Evolutionary conservation across 2,797 vertebrate species (phyloP).

Genomic region (Prionace glauca): DNA sequence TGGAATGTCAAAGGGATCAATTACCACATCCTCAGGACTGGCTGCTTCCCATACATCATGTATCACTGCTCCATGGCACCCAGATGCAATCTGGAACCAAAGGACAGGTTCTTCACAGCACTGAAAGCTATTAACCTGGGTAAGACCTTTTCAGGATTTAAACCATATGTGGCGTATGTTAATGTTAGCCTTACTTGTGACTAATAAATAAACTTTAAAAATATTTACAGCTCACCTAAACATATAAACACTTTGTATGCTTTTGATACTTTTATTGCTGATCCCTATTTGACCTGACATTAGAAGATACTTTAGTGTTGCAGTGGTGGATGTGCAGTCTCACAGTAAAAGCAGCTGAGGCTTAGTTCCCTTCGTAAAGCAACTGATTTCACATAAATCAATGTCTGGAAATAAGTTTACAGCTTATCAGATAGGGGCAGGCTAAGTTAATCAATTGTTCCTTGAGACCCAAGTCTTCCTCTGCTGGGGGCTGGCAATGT

Average conservation of each 20-base stretch:
- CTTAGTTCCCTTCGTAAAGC: background rate
- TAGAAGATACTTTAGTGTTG: background rate
- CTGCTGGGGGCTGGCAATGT: background rate
- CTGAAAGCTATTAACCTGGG: slow-evolving; percentile 87
- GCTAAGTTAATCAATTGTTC: background rate
- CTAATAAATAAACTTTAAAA: too few relatives aligned
- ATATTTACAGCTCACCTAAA: background rate
- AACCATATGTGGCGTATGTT: background rate
- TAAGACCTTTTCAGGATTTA: slow-evolving; percentile 54
- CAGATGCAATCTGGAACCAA: slow-evolving; percentile 66
- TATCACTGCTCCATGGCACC: slow-evolving; percentile 87
- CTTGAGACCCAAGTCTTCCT: background rate
- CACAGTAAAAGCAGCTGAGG: background rate
- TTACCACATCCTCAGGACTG: slow-evolving; percentile 86
- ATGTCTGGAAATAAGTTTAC: background rate
- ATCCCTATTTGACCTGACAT: background rate
- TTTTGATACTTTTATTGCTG: background rate
- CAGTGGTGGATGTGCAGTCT: background rate
- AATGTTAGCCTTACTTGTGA: too few relatives aligned
- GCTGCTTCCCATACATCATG: slow-evolving; percentile 94
- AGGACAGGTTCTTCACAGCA: slow-evolving; percentile 73
- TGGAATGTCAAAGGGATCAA: slow-evolving; percentile 78
- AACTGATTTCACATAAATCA: background rate
- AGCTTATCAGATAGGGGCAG: background rate
- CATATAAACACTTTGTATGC: background rate